A percentile compares a stretch with the other conserved stretches of the same genome.
Conservation (phyloP, 2,113 vertebrate species). For the Python bivittatus region DNA sequence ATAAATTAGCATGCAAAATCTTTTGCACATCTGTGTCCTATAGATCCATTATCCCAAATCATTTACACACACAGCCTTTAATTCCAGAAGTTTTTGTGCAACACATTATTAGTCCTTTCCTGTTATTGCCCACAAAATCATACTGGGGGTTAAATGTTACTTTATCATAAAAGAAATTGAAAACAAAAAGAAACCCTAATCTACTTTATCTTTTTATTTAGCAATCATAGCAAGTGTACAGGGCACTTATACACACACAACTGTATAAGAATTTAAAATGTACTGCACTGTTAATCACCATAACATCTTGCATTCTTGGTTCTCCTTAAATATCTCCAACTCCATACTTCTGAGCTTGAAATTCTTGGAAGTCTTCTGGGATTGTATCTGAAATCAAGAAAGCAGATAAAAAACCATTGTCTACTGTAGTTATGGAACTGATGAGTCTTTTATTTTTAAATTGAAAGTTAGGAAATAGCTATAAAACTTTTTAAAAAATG, state of each 20-base stretch:
- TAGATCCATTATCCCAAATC: background rate
- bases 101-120: background rate
- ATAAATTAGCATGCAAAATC: background rate
- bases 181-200: constrained; percentile 17
- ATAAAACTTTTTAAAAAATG: background rate
- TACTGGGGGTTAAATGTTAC: background rate
- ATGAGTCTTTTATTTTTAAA: background rate
- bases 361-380: constrained; percentile 88
- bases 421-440: background rate
- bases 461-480: background rate
- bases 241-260: constrained; percentile 44
- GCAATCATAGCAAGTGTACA: constrained; percentile 56
- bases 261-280: constrained; percentile 67
- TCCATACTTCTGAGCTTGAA: constrained; percentile 77
- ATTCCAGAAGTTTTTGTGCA: background rate
- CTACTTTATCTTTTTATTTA: constrained; percentile 70
- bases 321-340: constrained; percentile 71
- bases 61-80: background rate
- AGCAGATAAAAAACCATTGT: constrained; percentile 1
- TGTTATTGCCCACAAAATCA: background rate
- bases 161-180: background rate
- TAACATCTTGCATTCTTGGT: constrained; percentile 55
- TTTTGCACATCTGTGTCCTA: background rate
- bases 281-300: constrained; percentile 59
- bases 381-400: constrained; percentile 86